These are phyloP conservation scores for Vultur gryphus DNA, from an alignment of 2,797 vertebrate species.

Conservation along the genomic window DNA sequence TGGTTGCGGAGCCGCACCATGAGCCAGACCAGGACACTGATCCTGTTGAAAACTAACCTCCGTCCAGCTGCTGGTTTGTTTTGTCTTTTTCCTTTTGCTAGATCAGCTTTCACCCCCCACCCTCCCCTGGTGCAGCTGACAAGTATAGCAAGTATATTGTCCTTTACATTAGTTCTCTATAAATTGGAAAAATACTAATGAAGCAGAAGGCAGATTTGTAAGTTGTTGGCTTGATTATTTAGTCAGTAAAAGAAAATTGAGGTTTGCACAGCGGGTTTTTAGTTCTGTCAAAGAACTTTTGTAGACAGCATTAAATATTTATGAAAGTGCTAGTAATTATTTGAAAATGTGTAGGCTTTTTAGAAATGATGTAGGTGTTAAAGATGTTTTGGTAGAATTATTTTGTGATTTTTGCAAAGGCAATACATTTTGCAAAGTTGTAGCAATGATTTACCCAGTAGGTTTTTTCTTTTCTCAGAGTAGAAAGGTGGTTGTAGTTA, in stretches of 20 bases:
- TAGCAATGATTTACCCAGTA: neutral
- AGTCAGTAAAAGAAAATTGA: neutral
- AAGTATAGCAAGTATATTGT: neutral
- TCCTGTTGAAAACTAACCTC: neutral
- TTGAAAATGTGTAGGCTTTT: constrained; percentile 16
- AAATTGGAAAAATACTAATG: neutral
- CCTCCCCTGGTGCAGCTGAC: neutral
- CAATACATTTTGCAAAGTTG: neutral
- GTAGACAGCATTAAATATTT: constrained; percentile 25
- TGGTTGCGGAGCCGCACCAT: neutral
- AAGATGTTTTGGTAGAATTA: constrained; percentile 2
- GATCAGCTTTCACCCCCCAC: neutral
- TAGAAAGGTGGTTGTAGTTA: neutral
- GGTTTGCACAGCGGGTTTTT: neutral
- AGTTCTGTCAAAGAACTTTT: constrained; percentile 13
- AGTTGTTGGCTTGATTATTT: neutral
- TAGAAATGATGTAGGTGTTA: neutral
- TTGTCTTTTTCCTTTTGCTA: neutral
- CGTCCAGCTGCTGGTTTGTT: neutral
- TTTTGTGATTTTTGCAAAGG: neutral
- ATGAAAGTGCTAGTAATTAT: constrained; percentile 17
- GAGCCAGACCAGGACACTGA: neutral
- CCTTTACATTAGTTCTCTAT: neutral
- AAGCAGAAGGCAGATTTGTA: neutral
- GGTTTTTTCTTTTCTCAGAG: neutral